Percentiles rank a stretch among this genome's conserved stretches.
phyloP scores from a whole-genome alignment of 2,888 invertebrate genomes.

The Callyntrura guangdongensis region DNA sequence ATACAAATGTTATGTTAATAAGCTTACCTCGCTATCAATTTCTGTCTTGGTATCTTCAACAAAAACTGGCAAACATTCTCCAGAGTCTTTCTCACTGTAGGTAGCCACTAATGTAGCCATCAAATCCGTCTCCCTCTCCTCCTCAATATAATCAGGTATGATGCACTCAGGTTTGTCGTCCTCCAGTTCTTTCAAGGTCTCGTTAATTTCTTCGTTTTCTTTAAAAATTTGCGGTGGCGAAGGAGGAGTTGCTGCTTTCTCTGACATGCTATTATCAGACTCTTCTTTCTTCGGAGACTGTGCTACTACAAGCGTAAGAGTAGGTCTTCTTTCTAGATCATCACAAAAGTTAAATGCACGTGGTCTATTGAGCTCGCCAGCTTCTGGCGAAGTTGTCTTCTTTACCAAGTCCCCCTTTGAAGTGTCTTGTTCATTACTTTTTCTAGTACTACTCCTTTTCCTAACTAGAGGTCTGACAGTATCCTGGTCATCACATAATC shows the following conservation, averaged over 20 bases:
- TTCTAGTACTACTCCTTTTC: neutral
- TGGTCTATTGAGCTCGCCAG: neutral
- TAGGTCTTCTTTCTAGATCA: constrained; percentile 50
- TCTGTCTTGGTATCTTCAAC: neutral
- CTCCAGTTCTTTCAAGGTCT: neutral
- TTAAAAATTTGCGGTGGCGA: neutral
- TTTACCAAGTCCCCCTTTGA: neutral
- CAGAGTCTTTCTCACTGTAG: neutral
- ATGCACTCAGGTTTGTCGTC: constrained; percentile 49
- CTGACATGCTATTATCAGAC: neutral
- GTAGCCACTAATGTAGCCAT: neutral
- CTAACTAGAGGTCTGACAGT: neutral
- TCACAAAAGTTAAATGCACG: constrained; percentile 11
- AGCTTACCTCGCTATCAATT: neutral
- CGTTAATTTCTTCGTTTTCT: neutral
- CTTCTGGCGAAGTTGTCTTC: neutral
- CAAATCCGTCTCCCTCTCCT: constrained; percentile 16
- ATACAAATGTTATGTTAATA: neutral
- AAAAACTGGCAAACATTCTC: neutral
- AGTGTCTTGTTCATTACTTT: neutral
- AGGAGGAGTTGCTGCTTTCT: neutral
- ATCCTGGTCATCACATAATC: too few species aligned
- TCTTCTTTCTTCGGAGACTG: constrained; percentile 59
- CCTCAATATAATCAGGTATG: constrained; percentile 51
- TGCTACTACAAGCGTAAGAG: constrained; percentile 43